These are phyloP conservation scores for Fratercula arctica DNA, from an alignment of 2,797 vertebrate genomes.

Conservation along the genomic window DNA sequence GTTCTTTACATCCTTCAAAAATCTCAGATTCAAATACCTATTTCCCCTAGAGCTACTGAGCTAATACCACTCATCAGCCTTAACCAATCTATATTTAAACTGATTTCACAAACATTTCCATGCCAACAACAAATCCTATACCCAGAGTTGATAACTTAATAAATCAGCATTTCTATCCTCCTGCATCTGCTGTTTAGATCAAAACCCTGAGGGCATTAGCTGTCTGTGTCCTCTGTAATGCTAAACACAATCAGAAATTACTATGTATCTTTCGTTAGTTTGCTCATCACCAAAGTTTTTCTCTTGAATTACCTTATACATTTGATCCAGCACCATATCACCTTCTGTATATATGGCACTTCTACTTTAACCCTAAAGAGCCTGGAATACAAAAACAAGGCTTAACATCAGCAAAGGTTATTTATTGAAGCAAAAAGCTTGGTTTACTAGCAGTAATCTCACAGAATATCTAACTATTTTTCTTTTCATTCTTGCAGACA, in stretches of 20 bases:
- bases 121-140: background rate
- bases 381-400: background rate
- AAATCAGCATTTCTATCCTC: background rate
- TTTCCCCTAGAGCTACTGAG: background rate
- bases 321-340: background rate
- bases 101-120: background rate
- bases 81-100: background rate
- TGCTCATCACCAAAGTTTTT: background rate
- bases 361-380: background rate
- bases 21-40: background rate
- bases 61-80: background rate
- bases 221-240: background rate
- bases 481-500: background rate
- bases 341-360: background rate
- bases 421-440: background rate
- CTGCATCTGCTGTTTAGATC: background rate
- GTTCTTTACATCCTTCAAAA: background rate
- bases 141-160: background rate
- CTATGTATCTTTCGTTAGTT: background rate
- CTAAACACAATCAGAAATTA: background rate
- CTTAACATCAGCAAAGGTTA: background rate
- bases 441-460: background rate
- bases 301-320: background rate
- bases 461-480: background rate
- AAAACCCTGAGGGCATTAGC: background rate